phyloP scores from a whole-genome alignment of 1,140 invertebrate genomes.

The Diachasmimorpha longicaudata region DNA sequence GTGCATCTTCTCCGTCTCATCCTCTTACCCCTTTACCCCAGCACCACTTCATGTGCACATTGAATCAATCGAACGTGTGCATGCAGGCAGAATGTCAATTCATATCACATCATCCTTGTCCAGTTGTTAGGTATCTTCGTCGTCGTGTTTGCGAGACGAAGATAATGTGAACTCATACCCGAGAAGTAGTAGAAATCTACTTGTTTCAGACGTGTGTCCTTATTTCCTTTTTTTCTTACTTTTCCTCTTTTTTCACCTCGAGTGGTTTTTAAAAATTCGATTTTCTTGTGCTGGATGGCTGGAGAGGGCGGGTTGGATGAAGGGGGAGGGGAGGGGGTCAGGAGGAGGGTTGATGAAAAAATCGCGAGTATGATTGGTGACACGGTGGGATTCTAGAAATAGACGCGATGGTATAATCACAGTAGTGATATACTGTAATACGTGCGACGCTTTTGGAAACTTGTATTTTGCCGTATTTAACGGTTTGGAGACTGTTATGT shows the following conservation, averaged over 20 bases:
- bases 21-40: not conserved
- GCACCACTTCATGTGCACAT: conserved; percentile 7
- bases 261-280: conserved; percentile 19
- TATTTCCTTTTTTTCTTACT: conserved; percentile 12
- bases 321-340: not conserved
- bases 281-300: not conserved
- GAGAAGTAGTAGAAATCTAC: not conserved
- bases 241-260: not conserved
- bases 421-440: conserved; percentile 24
- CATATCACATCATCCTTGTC: conserved; percentile 29
- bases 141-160: not conserved
- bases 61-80: conserved; percentile 36
- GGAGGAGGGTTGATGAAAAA: conserved; percentile 52
- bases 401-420: conserved; percentile 52
- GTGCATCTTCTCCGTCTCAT: not conserved
- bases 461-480: conserved; percentile 29
- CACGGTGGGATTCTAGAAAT: conserved; percentile 49
- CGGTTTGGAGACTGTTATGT: not conserved
- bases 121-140: not conserved
- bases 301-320: not conserved
- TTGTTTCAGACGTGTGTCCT: conserved; percentile 20
- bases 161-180: not conserved
- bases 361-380: conserved; percentile 45
- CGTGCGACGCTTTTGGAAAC: conserved; percentile 55
- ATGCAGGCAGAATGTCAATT: conserved; percentile 49